These are phyloP conservation scores for Petrocephalus zakoni DNA, from an alignment of 2,113 vertebrate species.

Conservation along the genomic window DNA sequence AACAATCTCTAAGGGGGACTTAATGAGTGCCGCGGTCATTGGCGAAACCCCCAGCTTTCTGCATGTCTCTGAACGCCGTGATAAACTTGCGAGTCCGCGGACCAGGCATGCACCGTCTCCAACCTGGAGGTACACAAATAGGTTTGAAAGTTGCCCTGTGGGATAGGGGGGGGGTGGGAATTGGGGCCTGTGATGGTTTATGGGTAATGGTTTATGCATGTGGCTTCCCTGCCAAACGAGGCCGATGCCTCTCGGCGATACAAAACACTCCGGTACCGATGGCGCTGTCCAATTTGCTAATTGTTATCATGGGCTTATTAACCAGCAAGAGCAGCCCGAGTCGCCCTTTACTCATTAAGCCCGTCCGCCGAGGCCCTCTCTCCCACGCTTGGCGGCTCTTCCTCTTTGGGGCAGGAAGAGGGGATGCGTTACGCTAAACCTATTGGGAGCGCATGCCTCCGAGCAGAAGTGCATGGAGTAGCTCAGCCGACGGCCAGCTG, in stretches of 20 bases:
- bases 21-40: not conserved
- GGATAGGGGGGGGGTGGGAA: not conserved
- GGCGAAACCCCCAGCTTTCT: not conserved
- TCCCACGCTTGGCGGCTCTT: not conserved
- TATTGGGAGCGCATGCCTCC: not conserved
- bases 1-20: not conserved
- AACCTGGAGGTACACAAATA: not conserved
- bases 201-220: conserved; percentile 31
- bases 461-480: not conserved
- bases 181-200: not conserved
- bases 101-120: not conserved
- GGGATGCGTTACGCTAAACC: not conserved
- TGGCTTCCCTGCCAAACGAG: not conserved
- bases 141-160: conserved; percentile 4
- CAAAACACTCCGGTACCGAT: not conserved
- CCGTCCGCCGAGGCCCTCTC: not conserved
- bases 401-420: not conserved
- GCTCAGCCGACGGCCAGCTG: not conserved
- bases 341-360: not conserved
- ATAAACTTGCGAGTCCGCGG: not conserved
- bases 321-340: conserved; percentile 9
- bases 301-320: not conserved
- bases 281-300: not conserved
- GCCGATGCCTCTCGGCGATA: conserved; percentile 13
- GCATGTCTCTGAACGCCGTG: not conserved